These are phyloP conservation scores for Sesia apiformis DNA, from an alignment of 2,888 invertebrate genomes.

Conservation along the genomic window DNA sequence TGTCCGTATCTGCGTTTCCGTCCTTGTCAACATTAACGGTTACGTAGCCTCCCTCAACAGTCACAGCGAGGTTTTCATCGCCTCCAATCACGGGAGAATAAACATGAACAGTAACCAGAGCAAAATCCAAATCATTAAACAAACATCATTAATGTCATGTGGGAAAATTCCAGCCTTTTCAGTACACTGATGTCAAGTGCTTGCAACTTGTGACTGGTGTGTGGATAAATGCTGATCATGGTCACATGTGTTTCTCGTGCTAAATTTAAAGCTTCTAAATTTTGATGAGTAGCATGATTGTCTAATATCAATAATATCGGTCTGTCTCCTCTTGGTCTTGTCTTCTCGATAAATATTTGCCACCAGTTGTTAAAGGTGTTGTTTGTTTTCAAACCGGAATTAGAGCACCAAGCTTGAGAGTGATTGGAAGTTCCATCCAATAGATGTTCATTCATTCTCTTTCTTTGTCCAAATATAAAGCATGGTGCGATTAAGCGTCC, in stretches of 20 bases:
- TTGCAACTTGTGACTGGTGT: no score
- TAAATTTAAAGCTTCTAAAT: constrained; percentile 3
- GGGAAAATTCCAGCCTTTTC: no score
- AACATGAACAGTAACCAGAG: no score
- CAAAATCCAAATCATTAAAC: no score
- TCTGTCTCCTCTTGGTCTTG: not conserved
- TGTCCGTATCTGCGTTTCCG: no score
- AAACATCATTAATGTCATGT: no score
- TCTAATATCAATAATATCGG: constrained; percentile 4
- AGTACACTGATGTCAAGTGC: no score
- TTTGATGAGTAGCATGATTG: constrained; percentile 3
- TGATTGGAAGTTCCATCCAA: not conserved
- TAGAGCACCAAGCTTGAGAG: not conserved
- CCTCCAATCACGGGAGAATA: not conserved
- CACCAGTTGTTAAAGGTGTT: not conserved
- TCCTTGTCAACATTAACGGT: no score
- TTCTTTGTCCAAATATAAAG: not conserved
- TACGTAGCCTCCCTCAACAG: not conserved
- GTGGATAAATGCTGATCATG: not conserved
- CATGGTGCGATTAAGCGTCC: not conserved
- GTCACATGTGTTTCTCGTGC: constrained; percentile 2
- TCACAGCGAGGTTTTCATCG: not conserved
- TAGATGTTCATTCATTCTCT: not conserved
- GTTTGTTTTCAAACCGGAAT: not conserved
- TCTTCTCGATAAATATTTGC: not conserved